Percentiles rank a stretch among this genome's conserved stretches.
Conservation (phyloP, 2,888 invertebrate species). For the Trachelus tabidus region DNA sequence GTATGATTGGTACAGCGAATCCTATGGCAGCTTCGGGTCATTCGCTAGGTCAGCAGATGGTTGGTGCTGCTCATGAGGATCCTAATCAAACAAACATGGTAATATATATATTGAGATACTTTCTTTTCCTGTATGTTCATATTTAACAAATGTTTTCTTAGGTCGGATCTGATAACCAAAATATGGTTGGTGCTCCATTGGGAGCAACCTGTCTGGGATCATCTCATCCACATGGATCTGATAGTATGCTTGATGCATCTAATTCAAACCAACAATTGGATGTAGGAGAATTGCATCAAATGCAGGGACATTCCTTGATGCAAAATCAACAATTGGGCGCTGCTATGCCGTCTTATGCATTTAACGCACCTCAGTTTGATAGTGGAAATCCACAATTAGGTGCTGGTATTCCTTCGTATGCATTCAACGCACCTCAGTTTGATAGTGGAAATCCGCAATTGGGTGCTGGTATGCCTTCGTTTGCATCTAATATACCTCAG, state of each 20-base stretch:
- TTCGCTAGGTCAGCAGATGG: neutral
- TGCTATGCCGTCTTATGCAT: neutral
- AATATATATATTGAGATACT: neutral
- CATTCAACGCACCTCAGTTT: neutral
- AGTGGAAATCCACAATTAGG: neutral
- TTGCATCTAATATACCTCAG: too few relatives aligned
- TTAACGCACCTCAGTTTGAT: too few relatives aligned
- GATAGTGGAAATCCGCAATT: too few relatives aligned
- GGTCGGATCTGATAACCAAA: slow-evolving; percentile 7
- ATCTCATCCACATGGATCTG: neutral
- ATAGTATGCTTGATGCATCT: slow-evolving; percentile 1
- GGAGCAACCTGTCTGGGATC: neutral
- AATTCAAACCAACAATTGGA: slow-evolving; percentile 2
- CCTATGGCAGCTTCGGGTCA: neutral
- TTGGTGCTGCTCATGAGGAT: neutral
- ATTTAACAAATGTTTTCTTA: neutral
- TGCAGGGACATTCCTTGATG: neutral
- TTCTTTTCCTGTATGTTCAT: neutral
- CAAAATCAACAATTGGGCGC: neutral
- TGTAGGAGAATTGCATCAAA: neutral
- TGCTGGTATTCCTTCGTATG: neutral
- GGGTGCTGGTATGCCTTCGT: too few relatives aligned
- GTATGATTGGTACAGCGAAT: neutral
- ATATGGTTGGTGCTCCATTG: neutral
- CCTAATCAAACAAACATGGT: neutral